These are phyloP conservation scores for Babylonia areolata DNA, from an alignment of 1,140 invertebrate species.

Conservation along the genomic window DNA sequence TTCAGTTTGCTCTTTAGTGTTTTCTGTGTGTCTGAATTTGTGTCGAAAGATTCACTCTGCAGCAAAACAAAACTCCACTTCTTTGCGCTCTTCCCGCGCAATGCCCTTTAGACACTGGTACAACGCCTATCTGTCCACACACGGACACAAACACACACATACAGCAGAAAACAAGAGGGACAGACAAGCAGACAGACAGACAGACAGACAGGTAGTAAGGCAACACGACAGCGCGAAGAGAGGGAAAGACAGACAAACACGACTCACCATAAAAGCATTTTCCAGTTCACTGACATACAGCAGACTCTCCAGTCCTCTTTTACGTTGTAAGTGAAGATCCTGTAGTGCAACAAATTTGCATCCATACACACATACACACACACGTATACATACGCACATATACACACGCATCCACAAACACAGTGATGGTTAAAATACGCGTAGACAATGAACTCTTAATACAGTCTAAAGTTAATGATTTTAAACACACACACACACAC, in stretches of 20 bases:
- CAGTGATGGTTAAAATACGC: not conserved
- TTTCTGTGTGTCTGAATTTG: too few species aligned
- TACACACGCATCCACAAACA: not conserved
- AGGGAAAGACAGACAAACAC: not conserved
- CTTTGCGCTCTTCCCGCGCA: too few species aligned
- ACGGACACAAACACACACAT: not conserved
- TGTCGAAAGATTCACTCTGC: too few species aligned
- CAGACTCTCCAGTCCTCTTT: conserved; percentile 66
- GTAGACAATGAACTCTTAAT: not conserved
- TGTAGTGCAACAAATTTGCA: too few species aligned
- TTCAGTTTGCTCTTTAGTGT: too few species aligned
- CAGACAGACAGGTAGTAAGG: not conserved
- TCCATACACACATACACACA: not conserved
- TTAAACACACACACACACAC: not conserved
- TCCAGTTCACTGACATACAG: conserved; percentile 68
- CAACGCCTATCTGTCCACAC: not conserved
- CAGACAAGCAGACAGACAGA: not conserved
- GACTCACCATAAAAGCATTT: conserved; percentile 63
- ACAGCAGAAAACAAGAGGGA: not conserved
- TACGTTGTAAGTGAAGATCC: conserved; percentile 65
- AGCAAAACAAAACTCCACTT: too few species aligned
- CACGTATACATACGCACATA: not conserved
- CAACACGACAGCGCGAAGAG: not conserved
- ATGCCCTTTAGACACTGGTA: not conserved
- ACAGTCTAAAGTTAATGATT: too few species aligned